Evolutionary conservation across 1,140 invertebrate genomes (phyloP), one percentile per base, ranked within the genome.

Genomic region (Colletes gigas): DNA sequence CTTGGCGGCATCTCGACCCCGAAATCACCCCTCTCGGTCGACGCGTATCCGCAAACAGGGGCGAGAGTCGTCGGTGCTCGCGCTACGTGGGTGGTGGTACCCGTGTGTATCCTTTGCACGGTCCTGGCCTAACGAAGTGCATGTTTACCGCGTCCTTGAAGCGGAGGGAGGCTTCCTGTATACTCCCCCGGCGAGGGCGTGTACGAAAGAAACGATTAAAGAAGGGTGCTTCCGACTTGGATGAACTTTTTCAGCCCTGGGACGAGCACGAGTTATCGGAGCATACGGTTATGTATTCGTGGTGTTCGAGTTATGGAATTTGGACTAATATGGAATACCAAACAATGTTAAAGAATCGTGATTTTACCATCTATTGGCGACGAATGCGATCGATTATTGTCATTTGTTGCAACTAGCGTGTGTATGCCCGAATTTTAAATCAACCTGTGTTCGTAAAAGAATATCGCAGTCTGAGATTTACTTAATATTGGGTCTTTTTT

Each of bases 21-120:
- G 19, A 15, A 60, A 4, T 17, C 63, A 54, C 73, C 47, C 44
- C 78, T 30, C 55, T 9, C 5, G 17, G n/a, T 65, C 41, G 52
- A 70, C 75, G 52, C 66, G 65, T 30, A 39, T 14, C 50, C 21
- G 68, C 52, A 52, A 54, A 70, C 57, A 47, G 66, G 75, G 66
- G 75, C n/a, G 41, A 14, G n/a, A 10, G 52, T 12, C n/a, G 65
- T 7, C 2, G 57, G 30, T 41, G 1, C 39, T 14, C 19, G 52
- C 52, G 52, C 41, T 10, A 67, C 52, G 15, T 50, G 65, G n/a
- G n/a, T 14, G 44, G 39, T 41, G 10, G 6, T 52, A n/a, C 65
- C n/a, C 17, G 41, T 44, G 41, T 65, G 41, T 47, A 41, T 12
- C 60, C 60, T 41, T 12, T 39, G 60, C 30, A 17, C 4, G 30